Base-by-base conservation (phyloP, 2,888 invertebrate genomes). In the Campaea margaritaria region DNA sequence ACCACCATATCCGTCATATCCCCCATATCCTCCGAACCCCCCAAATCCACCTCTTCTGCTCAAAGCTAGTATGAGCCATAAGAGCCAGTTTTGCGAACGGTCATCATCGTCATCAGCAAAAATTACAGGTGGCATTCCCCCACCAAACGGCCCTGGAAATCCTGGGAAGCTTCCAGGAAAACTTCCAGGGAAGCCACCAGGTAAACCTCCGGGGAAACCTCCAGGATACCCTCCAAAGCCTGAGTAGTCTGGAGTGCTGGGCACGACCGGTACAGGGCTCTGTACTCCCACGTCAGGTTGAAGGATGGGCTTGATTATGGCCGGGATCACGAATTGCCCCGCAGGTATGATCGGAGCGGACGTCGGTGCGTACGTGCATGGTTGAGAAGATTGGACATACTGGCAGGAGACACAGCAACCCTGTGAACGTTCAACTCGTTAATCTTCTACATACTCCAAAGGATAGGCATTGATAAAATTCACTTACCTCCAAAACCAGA, bases 281-380 rank as follows among this genome's bases (percentile, higher is more conserved):
- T 51, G 72, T 16, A 58, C 44, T 21, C 67, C 69, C 1, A 65
- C 28, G 4, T 76, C 76, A 1, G 74, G 47, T 14, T 76, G 71
- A 0, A 82, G 48, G 0, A 81, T 45, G 0, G 87, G 81, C 44
- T 78, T 81, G 58, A 82, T 80, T 13, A 84, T 38, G 4, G 84
- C 82, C 43, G 88, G 87, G 4, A 87, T 78, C 1, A 83, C 70
- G 45, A 83, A 75, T 50, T 81, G 81, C 2, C 80, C 74, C 15
- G 69, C 39, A 0, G 74, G 49, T 47, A 72, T 74, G 48, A 73
- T 8, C 1, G 54, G 41, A 13, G 21, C n/a, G 16, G 16, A n/a
- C 9, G 14, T 7, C 12, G 63, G 44, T 28, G 58, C 16, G 0
- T 39, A 50, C n/a, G 54, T 49, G 52, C 67, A 69, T 48, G 62